Percentiles rank a stretch among this genome's conserved stretches.
Conservation (phyloP, 1,140 invertebrate genomes). For the Ylistrum balloti region DNA sequence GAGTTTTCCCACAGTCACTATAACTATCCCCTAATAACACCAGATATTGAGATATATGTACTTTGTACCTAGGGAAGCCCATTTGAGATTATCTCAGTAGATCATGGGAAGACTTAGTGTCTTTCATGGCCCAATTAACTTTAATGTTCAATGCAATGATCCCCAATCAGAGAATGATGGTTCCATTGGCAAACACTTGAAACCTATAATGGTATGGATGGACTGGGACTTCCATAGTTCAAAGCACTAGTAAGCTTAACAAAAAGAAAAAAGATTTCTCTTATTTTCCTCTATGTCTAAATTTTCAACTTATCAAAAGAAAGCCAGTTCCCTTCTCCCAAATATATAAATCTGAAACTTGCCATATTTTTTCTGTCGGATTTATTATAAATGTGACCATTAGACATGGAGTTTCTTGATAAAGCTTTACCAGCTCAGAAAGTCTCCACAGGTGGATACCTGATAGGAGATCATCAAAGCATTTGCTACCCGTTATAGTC, state of each 20-base stretch:
- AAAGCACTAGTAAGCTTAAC: neutral
- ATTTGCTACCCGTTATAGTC: neutral
- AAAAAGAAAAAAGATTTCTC: neutral
- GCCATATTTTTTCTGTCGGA: neutral
- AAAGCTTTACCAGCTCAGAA: neutral
- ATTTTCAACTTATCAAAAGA: neutral
- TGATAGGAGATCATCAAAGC: conserved; percentile 8
- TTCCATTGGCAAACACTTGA: conserved; percentile 38
- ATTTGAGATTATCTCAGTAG: neutral
- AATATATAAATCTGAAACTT: neutral
- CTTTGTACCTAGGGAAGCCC: conserved; percentile 7
- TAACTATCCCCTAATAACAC: conserved; percentile 30
- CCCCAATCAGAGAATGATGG: neutral
- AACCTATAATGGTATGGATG: neutral
- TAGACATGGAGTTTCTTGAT: neutral
- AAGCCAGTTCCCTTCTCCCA: neutral
- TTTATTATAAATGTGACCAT: neutral
- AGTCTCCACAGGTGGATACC: conserved; percentile 37
- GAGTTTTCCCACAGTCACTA: conserved; percentile 20
- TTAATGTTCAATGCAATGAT: conserved; percentile 35
- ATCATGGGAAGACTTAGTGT: conserved; percentile 11
- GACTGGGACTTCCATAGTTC: neutral
- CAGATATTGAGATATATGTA: conserved; percentile 17
- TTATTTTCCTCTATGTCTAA: neutral
- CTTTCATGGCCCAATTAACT: conserved; percentile 32